Percentiles rank a stretch among this genome's conserved stretches.
Evolutionary conservation across 2,797 vertebrate genomes (phyloP).

Genomic region (Mionectes olivaceus): DNA sequence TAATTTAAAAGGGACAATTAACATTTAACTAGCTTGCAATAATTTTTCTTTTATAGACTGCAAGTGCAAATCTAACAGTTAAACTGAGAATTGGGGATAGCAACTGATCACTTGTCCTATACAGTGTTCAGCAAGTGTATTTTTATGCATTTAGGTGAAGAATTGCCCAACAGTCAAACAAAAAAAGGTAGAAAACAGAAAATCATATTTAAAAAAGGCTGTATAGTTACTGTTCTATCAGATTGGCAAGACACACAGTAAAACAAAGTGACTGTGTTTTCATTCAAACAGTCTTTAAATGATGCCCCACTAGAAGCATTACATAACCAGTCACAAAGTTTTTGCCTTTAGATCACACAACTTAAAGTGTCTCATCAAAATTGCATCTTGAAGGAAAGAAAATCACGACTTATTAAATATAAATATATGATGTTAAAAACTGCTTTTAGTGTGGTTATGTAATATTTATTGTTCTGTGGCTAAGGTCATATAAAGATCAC

Average conservation of each 20-base stretch:
- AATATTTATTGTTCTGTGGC: conserved; percentile 70
- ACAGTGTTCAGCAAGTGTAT: background rate
- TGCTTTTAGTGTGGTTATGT: conserved; percentile 69
- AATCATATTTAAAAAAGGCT: rapidly evolving
- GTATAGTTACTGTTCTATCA: background rate
- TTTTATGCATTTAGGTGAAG: background rate
- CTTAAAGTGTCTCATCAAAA: conserved; percentile 74
- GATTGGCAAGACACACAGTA: background rate
- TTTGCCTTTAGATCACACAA: conserved; percentile 66
- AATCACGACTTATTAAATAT: conserved; percentile 73
- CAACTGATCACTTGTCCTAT: background rate
- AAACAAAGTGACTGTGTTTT: background rate
- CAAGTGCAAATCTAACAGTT: conserved; percentile 7
- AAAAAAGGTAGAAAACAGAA: background rate
- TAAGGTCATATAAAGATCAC: conserved; percentile 71
- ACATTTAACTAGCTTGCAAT: background rate
- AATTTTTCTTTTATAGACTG: background rate
- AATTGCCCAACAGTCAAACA: background rate
- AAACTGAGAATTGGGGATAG: background rate
- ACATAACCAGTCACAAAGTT: conserved; percentile 70
- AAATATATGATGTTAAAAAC: conserved; percentile 69
- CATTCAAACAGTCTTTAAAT: conserved; percentile 37
- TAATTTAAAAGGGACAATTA: background rate
- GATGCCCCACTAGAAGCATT: conserved; percentile 57
- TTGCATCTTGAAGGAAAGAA: conserved; percentile 69